Percentiles rank a stretch among this genome's conserved stretches.
Conservation (phyloP, 2,113 vertebrate species). For the Ceratotherium simum region DNA sequence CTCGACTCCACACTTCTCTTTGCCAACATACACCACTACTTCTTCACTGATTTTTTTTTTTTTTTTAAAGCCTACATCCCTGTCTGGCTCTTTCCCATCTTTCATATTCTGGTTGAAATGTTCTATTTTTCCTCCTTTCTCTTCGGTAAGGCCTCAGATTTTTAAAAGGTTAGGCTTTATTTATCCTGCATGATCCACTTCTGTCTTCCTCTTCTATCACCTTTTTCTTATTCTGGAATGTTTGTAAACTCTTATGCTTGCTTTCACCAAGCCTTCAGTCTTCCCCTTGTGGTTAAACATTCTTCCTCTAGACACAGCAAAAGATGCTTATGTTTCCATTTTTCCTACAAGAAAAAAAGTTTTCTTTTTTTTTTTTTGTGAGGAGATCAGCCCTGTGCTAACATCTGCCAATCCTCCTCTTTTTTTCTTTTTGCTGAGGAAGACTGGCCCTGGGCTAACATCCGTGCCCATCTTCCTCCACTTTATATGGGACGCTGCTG, state of each 20-base stretch:
- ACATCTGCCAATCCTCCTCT: too few species aligned
- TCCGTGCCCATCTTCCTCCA: too few species aligned
- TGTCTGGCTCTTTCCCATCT: slow-evolving; percentile 67
- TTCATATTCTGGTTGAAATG: slow-evolving; percentile 65
- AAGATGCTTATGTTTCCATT: neutral
- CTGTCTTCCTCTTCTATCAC: slow-evolving; percentile 37
- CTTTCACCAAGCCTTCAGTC: neutral
- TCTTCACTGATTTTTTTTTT: slow-evolving; percentile 28
- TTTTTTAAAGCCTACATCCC: slow-evolving; percentile 43
- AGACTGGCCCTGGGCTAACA: too few species aligned
- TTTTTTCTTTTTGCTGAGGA: too few species aligned
- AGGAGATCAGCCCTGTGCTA: too few species aligned
- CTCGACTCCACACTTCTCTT: slow-evolving; percentile 64
- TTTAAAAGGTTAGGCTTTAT: slow-evolving; percentile 39
- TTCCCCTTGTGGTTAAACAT: slow-evolving; percentile 17
- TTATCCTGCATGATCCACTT: slow-evolving; percentile 52
- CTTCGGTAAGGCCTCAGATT: slow-evolving; percentile 42
- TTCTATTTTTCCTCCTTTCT: slow-evolving; percentile 36
- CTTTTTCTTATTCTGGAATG: neutral
- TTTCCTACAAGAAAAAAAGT: neutral
- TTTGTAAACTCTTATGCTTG: slow-evolving; percentile 14
- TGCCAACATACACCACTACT: slow-evolving; percentile 75
- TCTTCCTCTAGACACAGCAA: slow-evolving; percentile 23
- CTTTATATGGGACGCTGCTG: too few species aligned
- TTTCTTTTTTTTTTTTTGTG: too few species aligned